These are phyloP conservation scores for Zonitis immaculata DNA, from an alignment of 2,888 invertebrate species.

Conservation along the genomic window DNA sequence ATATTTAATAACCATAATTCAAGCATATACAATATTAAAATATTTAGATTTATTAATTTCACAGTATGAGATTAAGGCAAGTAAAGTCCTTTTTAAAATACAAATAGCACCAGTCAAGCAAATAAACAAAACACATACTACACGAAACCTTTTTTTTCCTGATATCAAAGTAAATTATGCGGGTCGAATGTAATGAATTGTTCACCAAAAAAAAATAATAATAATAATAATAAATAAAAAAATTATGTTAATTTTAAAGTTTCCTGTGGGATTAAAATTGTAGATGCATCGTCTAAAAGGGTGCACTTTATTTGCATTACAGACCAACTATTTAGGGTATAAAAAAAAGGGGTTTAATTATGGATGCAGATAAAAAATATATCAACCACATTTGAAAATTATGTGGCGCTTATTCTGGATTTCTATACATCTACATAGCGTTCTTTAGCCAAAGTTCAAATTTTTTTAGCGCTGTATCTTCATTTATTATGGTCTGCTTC, in stretches of 20 bases:
- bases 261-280: constrained; percentile 23
- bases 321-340: background rate
- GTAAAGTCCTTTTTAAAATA: background rate
- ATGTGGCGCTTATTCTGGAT: too few species aligned
- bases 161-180: background rate
- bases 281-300: constrained; percentile 26
- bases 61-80: constrained; percentile 32
- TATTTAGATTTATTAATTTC: constrained; percentile 42
- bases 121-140: background rate
- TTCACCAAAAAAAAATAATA: background rate
- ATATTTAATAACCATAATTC: background rate
- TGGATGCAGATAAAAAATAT: background rate
- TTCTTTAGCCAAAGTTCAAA: too few species aligned
- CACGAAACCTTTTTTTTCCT: background rate
- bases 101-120: background rate
- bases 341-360: too few species aligned
- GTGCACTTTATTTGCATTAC: constrained; percentile 28
- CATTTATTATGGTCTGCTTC: too few species aligned
- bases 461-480: too few species aligned
- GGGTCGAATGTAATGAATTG: constrained; percentile 2
- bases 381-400: too few species aligned
- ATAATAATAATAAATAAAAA: background rate
- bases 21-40: constrained; percentile 17
- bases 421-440: too few species aligned
- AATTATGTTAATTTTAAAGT: background rate